These are phyloP conservation scores for Epistrophella euchroma DNA, from an alignment of 2,888 invertebrate genomes.

Conservation along the genomic window DNA sequence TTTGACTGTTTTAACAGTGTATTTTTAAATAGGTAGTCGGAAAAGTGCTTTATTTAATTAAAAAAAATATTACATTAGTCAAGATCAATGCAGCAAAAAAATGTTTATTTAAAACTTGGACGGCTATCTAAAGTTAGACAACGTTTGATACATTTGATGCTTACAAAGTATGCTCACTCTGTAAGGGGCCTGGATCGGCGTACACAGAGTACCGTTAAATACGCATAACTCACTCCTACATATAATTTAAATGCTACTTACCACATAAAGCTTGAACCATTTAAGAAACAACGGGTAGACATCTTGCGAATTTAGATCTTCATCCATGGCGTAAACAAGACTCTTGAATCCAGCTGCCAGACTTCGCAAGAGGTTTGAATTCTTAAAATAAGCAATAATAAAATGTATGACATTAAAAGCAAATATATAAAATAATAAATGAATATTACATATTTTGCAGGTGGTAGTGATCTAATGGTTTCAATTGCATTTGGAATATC, in stretches of 20 bases:
- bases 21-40: no score
- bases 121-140: no score
- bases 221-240: no score
- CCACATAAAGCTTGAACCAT: constrained; percentile 67
- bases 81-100: no score
- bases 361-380: constrained; percentile 33
- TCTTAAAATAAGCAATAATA: constrained; percentile 23
- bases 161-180: no score
- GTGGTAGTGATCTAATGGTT: constrained; percentile 26
- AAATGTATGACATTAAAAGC: constrained; percentile 14
- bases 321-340: constrained; percentile 49
- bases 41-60: no score
- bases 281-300: constrained; percentile 47
- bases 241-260: constrained; percentile 19
- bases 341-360: constrained; percentile 57
- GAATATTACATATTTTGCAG: constrained; percentile 44
- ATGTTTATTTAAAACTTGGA: no score
- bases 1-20: no score
- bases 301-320: background rate
- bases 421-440: background rate
- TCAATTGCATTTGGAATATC: constrained; percentile 24
- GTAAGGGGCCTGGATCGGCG: no score
- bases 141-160: no score
- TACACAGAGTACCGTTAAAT: no score
- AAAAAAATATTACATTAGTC: no score